Conservation (phyloP, 2,888 invertebrate genomes). For the Osmoderma eremita region DNA sequence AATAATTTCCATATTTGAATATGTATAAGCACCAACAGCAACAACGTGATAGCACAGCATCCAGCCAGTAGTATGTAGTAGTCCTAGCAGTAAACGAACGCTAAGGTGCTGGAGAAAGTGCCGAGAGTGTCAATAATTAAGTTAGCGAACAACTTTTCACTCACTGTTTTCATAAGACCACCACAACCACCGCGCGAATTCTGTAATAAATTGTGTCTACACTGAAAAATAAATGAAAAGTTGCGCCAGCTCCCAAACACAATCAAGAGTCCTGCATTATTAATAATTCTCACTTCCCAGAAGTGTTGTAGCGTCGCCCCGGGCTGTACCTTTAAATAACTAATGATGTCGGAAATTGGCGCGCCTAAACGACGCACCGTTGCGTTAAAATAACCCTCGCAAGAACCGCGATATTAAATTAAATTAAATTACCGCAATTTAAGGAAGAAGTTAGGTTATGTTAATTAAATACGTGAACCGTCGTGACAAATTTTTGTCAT, state of each 20-base stretch:
- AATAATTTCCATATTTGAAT: constrained; percentile 53
- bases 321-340: constrained; percentile 48
- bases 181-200: constrained; percentile 42
- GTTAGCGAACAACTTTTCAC: constrained; percentile 50
- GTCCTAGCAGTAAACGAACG: constrained; percentile 20
- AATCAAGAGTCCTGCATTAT: constrained; percentile 51
- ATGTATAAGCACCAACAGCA: constrained; percentile 48
- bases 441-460: constrained; percentile 58
- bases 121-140: constrained; percentile 52
- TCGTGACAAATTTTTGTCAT: constrained; percentile 59
- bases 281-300: constrained; percentile 49
- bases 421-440: constrained; percentile 54
- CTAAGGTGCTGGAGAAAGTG: constrained; percentile 31
- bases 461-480: constrained; percentile 61
- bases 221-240: constrained; percentile 50
- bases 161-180: constrained; percentile 44
- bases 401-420: constrained; percentile 51
- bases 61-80: neutral
- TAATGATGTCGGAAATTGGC: constrained; percentile 48
- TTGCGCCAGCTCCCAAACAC: constrained; percentile 47
- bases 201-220: constrained; percentile 52
- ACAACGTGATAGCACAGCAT: neutral
- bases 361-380: constrained; percentile 41
- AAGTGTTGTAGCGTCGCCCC: constrained; percentile 48
- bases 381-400: constrained; percentile 47